Percentiles rank a stretch among this genome's conserved stretches.
These are phyloP conservation scores for Euzophera pinguis DNA, from an alignment of 2,888 invertebrate species.

Conservation along the genomic window DNA sequence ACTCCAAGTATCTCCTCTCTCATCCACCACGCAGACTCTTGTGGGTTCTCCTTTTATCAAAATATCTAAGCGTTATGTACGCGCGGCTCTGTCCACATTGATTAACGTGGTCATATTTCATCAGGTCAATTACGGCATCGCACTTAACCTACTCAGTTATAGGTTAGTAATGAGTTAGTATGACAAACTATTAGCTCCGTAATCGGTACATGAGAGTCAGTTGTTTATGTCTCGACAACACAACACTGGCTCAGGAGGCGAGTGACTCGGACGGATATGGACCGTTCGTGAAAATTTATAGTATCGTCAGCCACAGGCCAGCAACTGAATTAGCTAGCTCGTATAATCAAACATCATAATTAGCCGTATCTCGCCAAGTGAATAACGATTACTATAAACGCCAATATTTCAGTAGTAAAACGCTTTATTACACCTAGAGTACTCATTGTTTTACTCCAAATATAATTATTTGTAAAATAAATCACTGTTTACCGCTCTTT, in stretches of 20 bases:
- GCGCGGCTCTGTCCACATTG: too few relatives aligned
- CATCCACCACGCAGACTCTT: too few relatives aligned
- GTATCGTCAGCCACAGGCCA: conserved; percentile 41
- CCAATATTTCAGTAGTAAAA: conserved; percentile 31
- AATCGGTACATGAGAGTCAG: too few relatives aligned
- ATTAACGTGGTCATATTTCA: too few relatives aligned
- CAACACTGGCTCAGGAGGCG: not conserved
- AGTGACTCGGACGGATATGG: conserved; percentile 28
- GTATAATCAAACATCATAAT: conserved; percentile 45
- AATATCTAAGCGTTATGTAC: too few relatives aligned
- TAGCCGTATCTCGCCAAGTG: conserved; percentile 31
- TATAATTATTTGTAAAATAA: conserved; percentile 7
- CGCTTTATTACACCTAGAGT: conserved; percentile 34
- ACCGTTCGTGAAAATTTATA: conserved; percentile 47
- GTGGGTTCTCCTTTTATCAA: too few relatives aligned
- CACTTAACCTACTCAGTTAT: too few relatives aligned
- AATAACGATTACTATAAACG: conserved; percentile 31
- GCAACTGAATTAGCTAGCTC: conserved; percentile 42
- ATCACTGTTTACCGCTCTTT: not conserved
- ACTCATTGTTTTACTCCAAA: conserved; percentile 14
- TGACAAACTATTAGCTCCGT: too few relatives aligned
- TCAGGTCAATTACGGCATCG: too few relatives aligned
- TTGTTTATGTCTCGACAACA: too few relatives aligned
- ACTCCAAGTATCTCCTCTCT: too few relatives aligned
- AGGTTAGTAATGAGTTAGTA: too few relatives aligned